Evolutionary conservation across 2,888 invertebrate species (phyloP), one percentile per base, ranked within the genome.

Genomic region (Hypolimnas misippus): DNA sequence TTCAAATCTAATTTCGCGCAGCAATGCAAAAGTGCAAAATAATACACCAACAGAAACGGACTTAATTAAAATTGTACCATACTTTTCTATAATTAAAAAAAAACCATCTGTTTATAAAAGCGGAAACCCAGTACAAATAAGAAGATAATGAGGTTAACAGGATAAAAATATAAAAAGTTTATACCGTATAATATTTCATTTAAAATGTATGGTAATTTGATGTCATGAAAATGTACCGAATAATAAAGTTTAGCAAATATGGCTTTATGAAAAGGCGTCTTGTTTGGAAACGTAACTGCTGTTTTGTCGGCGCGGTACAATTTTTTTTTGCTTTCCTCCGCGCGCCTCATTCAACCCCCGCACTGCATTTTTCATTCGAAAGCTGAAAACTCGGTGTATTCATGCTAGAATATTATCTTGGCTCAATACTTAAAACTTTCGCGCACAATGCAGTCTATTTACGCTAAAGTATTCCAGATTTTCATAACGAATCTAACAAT

Each of bases 331-430:
- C 74, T 69, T 70, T 72, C 68, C 49, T 29, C 73, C 76, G 75
- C 76, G 75, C 79, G 70, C 53, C 76, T 81, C 86, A 83, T 89
- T 89, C 85, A 87, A 73, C 76, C 74, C 70, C 73, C 67, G 76
- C 77, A 72, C 77, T 88, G 87, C 84, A 89, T 89, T 89, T 90
- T 89, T 87, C 82, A 89, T 89, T 87, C 77, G 76, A 74, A 80
- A 79, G 76, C 75, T 63, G 72, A 70, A 71, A 74, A 71, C 70
- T 65, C 65, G 66, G 67, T 70, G 79, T 77, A 80, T 82, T 80
- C 79, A 78, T 74, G 67, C 73, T 61, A 63, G 68, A 70, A 70
- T 72, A 73, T 72, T 73, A 68, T 72, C 70, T 67, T 68, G 65
- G 68, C 53, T 72, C 68, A 69, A 71, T 73, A 71, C 65, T 67